phyloP scores from a whole-genome alignment of 2,888 invertebrate genomes.

The Pharmacophagus antenor region DNA sequence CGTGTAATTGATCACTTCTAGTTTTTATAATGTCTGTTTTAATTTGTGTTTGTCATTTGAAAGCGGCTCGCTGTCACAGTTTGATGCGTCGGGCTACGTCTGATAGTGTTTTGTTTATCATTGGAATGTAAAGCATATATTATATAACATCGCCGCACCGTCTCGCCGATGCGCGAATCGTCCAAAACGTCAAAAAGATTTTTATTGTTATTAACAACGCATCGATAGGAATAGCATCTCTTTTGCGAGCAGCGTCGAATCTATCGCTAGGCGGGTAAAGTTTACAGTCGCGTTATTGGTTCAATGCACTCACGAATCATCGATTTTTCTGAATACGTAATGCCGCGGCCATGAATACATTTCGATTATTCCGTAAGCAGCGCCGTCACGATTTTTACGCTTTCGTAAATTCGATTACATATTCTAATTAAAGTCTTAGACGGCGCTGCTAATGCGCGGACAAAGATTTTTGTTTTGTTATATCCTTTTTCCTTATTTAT shows the following conservation, averaged over 20 bases:
- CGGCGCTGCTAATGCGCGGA: conserved; percentile 16
- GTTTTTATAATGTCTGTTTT: background rate
- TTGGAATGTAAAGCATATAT: conserved; percentile 7
- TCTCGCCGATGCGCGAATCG: conserved; percentile 42
- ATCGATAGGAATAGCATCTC: conserved; percentile 51
- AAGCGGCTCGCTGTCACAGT: background rate
- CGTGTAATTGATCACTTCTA: background rate
- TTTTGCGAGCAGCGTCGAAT: conserved; percentile 36
- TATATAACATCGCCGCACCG: conserved; percentile 34
- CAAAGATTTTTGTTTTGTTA: background rate
- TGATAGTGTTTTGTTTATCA: conserved; percentile 6
- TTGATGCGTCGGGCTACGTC: background rate
- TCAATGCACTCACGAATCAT: conserved; percentile 75
- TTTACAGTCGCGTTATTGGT: conserved; percentile 75
- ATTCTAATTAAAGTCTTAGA: conserved; percentile 25
- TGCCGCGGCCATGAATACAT: conserved; percentile 63
- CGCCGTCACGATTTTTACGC: conserved; percentile 47
- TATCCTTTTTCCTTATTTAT: background rate
- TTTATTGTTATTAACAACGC: conserved; percentile 59
- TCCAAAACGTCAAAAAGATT: conserved; percentile 59
- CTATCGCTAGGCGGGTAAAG: conserved; percentile 2
- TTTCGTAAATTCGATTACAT: conserved; percentile 27
- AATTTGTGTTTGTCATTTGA: background rate
- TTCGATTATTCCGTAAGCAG: conserved; percentile 57
- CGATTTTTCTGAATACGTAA: conserved; percentile 65